Evolutionary conservation across 2,888 invertebrate species (phyloP).

Genomic region (Eurois occulta): DNA sequence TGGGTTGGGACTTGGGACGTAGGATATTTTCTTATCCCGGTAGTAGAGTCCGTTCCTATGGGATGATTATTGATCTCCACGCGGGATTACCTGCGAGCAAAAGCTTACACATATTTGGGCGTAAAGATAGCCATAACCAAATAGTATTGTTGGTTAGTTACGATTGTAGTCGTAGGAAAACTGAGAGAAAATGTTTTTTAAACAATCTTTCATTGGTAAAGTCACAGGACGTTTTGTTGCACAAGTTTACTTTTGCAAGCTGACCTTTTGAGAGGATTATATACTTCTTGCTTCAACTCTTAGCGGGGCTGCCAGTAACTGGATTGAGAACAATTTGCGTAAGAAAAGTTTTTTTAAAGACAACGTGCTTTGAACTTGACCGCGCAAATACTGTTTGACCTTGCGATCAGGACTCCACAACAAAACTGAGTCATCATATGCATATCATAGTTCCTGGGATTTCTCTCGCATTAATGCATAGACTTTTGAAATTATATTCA

Average conservation of each 20-base stretch:
- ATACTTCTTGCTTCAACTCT: not conserved
- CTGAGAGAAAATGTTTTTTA: not conserved
- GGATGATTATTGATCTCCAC: not conserved
- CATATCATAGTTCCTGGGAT: conserved; percentile 24
- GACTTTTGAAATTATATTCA: conserved; percentile 11
- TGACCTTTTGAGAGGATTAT: not conserved
- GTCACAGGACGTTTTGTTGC: not conserved
- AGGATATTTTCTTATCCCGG: no score
- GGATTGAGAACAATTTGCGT: not conserved
- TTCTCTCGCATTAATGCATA: conserved; percentile 36
- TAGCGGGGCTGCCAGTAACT: not conserved
- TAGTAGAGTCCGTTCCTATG: not conserved
- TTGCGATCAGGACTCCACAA: not conserved
- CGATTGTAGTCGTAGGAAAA: not conserved
- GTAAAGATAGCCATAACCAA: not conserved
- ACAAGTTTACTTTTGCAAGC: not conserved
- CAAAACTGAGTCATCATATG: conserved; percentile 26
- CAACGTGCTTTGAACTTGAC: conserved; percentile 8
- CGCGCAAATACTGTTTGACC: not conserved
- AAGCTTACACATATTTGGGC: not conserved
- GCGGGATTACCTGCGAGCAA: not conserved
- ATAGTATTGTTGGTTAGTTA: not conserved
- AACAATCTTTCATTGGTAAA: not conserved
- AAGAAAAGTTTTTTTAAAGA: not conserved
- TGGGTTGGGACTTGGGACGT: no score